Evolutionary conservation across 1,140 invertebrate genomes (phyloP), one percentile per base, ranked within the genome.

Genomic region (Musca domestica): DNA sequence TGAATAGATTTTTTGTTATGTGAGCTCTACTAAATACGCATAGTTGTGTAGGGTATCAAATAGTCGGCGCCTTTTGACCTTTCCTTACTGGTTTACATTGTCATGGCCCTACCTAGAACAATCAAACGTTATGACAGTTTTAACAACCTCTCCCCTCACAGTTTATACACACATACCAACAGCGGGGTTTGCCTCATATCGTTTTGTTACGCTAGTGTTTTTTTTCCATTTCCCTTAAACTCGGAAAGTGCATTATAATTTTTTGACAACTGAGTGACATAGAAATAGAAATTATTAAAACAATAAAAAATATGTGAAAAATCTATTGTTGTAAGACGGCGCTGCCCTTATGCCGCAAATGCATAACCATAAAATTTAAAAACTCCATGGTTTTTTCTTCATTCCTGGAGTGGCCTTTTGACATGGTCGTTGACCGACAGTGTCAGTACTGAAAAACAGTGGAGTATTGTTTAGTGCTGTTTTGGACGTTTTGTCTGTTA

Each of bases 91-190:
- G n/a, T n/a, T n/a, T n/a, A n/a, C n/a, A n/a, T n/a, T n/a, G n/a
- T n/a, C n/a, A n/a, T n/a, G n/a, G n/a, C n/a, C n/a, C n/a, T n/a
- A n/a, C n/a, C n/a, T n/a, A n/a, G n/a, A 56, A 56, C 52, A 25
- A 56, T 56, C 52, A 56, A 56, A 56, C 52, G 23, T 25, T 52
- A 56, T 56, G 52, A 56, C 52, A 56, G 52, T 56, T 56, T 56
- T 56, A 25, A 20, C 22, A 25, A 25, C 1, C 15, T 52, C 19
- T 52, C 22, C 22, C 15, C 12, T 25, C 27, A 56, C 52, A 14
- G 52, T n/a, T n/a, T n/a, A n/a, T n/a, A n/a, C n/a, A 56, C 27
- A 56, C 52, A 12, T 56, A 56, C 27, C 52, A 56, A 56, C n/a
- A n/a, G n/a, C n/a, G n/a, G n/a, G n/a, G 27, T 25, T 56, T 25